A percentile compares a stretch with the other conserved stretches of the same genome.
Evolutionary conservation across 2,888 invertebrate species (phyloP).

Genomic region (Cephalotes varians): DNA sequence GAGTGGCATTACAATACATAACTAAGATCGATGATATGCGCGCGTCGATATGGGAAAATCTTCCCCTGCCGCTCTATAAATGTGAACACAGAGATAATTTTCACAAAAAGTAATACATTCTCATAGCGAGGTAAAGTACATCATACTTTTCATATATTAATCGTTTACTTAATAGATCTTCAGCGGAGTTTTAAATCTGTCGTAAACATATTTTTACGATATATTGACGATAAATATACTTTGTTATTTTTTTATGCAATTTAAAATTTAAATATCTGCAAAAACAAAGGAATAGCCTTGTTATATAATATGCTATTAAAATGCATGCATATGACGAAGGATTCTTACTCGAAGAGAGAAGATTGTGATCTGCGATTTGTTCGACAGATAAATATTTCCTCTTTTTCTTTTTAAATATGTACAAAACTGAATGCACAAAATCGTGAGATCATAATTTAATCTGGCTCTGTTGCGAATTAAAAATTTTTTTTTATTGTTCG

Average conservation of each 20-base stretch:
- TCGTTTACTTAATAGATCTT: not conserved
- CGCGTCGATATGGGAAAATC: not conserved
- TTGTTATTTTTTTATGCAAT: not conserved
- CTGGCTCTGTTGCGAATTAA: not conserved
- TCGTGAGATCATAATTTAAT: not conserved
- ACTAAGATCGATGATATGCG: conserved; percentile 6
- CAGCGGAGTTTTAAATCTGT: not conserved
- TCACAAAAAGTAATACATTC: not conserved
- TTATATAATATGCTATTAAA: not conserved
- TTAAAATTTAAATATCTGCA: not conserved
- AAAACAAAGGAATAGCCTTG: not conserved
- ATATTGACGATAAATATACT: not conserved
- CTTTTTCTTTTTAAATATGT: not conserved
- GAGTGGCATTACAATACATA: conserved; percentile 28
- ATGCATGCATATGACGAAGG: not conserved
- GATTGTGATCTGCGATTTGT: not conserved
- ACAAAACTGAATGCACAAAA: not conserved
- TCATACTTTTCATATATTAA: not conserved
- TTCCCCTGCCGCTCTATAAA: not conserved
- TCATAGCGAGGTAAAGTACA: not conserved
- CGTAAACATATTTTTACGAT: not conserved
- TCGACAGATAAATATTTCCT: not conserved
- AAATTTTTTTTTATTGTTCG: not conserved
- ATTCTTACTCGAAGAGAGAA: not conserved
- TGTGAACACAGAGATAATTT: not conserved